Base-by-base conservation (phyloP, 2,888 invertebrate species). In the Galerucella calmariensis region DNA sequence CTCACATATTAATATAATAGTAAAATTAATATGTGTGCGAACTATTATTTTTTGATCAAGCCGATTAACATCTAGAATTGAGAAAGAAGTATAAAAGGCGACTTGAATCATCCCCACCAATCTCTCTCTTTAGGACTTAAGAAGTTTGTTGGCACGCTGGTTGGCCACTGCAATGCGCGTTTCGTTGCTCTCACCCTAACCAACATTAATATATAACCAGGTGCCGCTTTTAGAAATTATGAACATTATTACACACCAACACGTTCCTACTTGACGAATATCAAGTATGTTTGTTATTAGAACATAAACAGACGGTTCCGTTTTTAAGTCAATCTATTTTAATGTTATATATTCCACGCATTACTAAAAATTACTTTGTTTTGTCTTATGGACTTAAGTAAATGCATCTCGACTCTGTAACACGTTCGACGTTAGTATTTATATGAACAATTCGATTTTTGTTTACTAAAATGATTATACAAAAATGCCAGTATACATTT, bases 131-230 rank as follows among this genome's bases (percentile, higher is more conserved):
- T 88, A 88, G 84, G 88, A 94, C 92, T 96, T 96, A 89, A 97
- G 94, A 87, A 98, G 94, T 90, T 97, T 97, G 91, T 96, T 96
- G 88, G 98, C 97, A 87, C 97, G 93, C 90, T 97, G 96, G 91
- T 98, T 98, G 87, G 98, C 98, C 88, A 96, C 94, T 88, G 94
- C 94, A 92, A 98, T 97, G 91, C 97, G 94, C 86, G 95, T 94
- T 92, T 97, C 96, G 91, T 98, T 98, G 86, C 97, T 95, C 90
- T 94, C 94, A 84, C 94, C 95, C 93, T 93, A 91, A 84, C 84
- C 85, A 86, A 86, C 84, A 85, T 65, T 46, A 79, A 83, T 73
- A 86, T 81, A 85, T 82, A 83, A 85, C 84, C 84, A 85, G 81
- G 83, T 83, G 83, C 83, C 82, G 79, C 78, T 79, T 80, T 79